Percentiles rank a stretch among this genome's conserved stretches.
These are phyloP conservation scores for Dolichomitus sp. DNA, from an alignment of 2,888 invertebrate species.

Conservation along the genomic window DNA sequence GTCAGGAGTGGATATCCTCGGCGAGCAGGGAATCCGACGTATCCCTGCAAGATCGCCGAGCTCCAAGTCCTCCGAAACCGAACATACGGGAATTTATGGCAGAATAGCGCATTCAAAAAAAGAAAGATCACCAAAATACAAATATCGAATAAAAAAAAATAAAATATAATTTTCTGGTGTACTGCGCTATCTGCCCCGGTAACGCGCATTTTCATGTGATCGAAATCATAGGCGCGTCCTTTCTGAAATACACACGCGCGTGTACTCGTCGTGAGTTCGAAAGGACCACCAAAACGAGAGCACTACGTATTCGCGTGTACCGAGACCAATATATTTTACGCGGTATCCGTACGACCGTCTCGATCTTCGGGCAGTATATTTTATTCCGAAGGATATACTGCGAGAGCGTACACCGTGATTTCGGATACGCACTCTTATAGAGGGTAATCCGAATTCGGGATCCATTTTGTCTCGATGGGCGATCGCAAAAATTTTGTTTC, in stretches of 20 bases:
- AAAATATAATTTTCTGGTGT: background rate
- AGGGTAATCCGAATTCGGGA: background rate
- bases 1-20: background rate
- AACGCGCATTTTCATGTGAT: background rate
- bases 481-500: background rate
- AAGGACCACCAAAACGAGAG: background rate
- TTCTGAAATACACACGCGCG: background rate
- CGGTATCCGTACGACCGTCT: background rate
- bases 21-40: too few relatives aligned
- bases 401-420: background rate
- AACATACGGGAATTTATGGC: background rate
- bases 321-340: background rate
- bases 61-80: background rate
- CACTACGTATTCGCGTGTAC: background rate
- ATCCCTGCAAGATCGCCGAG: background rate
- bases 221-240: background rate
- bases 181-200: background rate
- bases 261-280: background rate
- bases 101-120: background rate
- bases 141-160: too few relatives aligned
- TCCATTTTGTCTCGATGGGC: background rate
- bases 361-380: background rate
- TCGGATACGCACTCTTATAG: background rate
- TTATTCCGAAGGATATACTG: background rate
- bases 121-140: background rate